Percentiles rank a stretch among this genome's conserved stretches.
Conservation (phyloP, 2,113 vertebrate genomes). For the Diadophis punctatus region DNA sequence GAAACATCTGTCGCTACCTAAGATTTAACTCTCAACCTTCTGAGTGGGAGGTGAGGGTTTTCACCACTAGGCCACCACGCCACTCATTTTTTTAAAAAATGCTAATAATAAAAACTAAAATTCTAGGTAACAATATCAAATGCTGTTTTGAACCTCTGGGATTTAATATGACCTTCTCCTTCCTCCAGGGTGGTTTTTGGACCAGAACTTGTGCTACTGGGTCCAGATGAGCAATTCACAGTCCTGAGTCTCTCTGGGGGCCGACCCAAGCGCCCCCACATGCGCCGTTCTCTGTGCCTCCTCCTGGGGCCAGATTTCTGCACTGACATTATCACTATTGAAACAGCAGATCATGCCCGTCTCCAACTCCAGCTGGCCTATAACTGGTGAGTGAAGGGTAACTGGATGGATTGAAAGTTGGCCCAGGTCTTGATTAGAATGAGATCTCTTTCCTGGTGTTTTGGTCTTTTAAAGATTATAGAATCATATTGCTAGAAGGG, state of each 20-base stretch:
- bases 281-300: conserved; percentile 82
- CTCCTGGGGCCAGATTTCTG: conserved; percentile 89
- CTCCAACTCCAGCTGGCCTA: conserved; percentile 89
- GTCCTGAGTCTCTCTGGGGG: conserved; percentile 83
- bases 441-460: not conserved
- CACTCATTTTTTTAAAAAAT: no score
- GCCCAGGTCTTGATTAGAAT: not conserved
- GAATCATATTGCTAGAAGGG: not conserved
- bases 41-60: no score
- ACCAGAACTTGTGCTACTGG: conserved; percentile 84
- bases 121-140: not conserved
- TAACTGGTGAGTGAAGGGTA: conserved; percentile 75
- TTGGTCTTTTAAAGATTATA: not conserved
- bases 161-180: accelerated
- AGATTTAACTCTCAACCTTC: no score
- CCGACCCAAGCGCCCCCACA: conserved; percentile 80
- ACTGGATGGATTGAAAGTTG: not conserved
- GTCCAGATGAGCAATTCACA: conserved; percentile 87
- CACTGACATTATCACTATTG: conserved; percentile 86
- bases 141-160: not conserved
- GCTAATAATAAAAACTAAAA: not conserved
- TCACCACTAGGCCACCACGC: no score
- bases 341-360: conserved; percentile 86
- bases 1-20: no score
- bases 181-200: conserved; percentile 83